phyloP scores from a whole-genome alignment of 23 tunicate species.

The Ascidia mentula region DNA sequence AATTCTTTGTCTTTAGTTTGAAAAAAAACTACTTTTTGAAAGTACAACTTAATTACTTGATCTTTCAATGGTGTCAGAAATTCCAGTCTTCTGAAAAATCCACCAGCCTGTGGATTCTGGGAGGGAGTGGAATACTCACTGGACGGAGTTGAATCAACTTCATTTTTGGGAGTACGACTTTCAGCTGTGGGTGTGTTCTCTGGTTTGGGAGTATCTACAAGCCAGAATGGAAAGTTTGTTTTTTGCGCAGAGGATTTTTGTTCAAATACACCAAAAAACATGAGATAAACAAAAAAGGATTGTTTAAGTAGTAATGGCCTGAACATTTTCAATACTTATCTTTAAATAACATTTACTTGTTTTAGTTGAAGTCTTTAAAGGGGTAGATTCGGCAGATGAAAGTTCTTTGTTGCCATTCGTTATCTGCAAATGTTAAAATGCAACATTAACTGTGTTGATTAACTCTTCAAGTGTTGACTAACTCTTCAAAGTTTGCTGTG shows the following conservation, averaged over 20 bases:
- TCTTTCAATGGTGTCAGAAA: constrained; percentile 89
- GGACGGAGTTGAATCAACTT: neutral
- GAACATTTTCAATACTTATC: neutral
- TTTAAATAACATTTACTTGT: neutral
- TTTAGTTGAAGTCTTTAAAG: neutral
- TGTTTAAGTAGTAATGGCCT: neutral
- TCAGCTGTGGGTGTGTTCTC: neutral
- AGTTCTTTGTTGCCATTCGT: neutral
- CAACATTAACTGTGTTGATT: neutral
- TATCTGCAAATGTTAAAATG: neutral
- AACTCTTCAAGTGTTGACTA: neutral
- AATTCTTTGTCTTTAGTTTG: no score
- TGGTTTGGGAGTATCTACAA: neutral
- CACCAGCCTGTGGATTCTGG: constrained; percentile 16
- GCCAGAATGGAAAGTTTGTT: no score
- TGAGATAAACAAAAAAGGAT: no score
- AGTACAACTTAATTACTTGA: constrained; percentile 30
- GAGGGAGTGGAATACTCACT: constrained; percentile 7
- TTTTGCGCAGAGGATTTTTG: no score
- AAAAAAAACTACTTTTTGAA: no score
- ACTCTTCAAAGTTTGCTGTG: neutral
- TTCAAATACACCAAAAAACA: no score
- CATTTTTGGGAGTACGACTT: neutral
- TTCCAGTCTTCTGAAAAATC: constrained; percentile 82
- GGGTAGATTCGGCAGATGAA: neutral